Evolutionary conservation across 2,888 invertebrate genomes (phyloP).

Genomic region (Parnassius smintheus): DNA sequence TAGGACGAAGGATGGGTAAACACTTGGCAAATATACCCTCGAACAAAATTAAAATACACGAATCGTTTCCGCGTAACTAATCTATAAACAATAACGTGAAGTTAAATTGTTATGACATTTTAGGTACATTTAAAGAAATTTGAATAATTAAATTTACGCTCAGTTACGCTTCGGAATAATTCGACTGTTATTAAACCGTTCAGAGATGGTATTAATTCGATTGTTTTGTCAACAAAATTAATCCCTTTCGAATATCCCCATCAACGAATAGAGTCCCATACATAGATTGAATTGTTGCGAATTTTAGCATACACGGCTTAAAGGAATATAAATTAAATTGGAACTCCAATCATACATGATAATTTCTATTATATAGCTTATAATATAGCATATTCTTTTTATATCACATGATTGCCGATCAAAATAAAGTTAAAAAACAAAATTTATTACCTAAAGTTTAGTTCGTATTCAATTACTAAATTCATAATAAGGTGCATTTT

Average conservation of each 20-base stretch:
- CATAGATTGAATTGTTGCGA: conserved; percentile 72
- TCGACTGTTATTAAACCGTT: conserved; percentile 55
- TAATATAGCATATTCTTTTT: not conserved
- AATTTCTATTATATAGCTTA: not conserved
- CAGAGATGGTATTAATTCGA: conserved; percentile 3
- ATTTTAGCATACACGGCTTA: conserved; percentile 67
- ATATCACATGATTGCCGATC: too few relatives aligned
- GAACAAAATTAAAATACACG: too few relatives aligned
- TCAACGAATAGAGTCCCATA: conserved; percentile 51
- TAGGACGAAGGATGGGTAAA: too few relatives aligned
- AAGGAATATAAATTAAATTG: conserved; percentile 62
- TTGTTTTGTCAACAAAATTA: conserved; percentile 66
- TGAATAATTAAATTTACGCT: not conserved
- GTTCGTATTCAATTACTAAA: too few relatives aligned
- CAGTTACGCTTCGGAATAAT: conserved; percentile 33
- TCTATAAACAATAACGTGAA: too few relatives aligned
- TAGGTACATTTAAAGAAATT: too few relatives aligned
- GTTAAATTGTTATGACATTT: too few relatives aligned
- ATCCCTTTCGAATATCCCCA: conserved; percentile 61
- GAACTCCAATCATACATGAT: conserved; percentile 28
- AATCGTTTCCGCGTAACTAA: too few relatives aligned
- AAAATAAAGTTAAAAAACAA: not conserved
- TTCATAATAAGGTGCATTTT: too few relatives aligned
- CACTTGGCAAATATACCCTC: too few relatives aligned
- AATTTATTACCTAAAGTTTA: too few relatives aligned